phyloP scores from a whole-genome alignment of 1,140 invertebrate genomes.

The Tetramorium parvispinum region DNA sequence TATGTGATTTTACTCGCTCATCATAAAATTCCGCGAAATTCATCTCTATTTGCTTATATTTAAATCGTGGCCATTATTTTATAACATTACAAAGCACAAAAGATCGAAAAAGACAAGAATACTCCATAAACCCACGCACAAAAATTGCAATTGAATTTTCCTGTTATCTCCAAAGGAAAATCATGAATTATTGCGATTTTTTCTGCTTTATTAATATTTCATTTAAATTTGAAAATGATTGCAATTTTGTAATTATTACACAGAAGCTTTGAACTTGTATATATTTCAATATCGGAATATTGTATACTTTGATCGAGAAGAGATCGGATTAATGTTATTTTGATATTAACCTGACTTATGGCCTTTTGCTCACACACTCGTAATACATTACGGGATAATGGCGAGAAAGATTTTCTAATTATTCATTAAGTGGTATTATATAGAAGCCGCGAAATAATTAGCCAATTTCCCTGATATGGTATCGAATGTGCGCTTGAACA shows the following conservation, averaged over 20 bases:
- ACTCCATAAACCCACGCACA: neutral
- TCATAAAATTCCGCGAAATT: neutral
- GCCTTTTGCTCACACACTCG: slow-evolving; percentile 7
- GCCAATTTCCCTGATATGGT: neutral
- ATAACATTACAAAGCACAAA: neutral
- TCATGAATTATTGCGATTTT: neutral
- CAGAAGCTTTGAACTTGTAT: neutral
- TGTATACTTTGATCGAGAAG: neutral
- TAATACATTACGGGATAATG: neutral
- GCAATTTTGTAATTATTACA: slow-evolving; percentile 3
- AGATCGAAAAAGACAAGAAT: neutral
- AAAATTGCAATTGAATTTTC: neutral
- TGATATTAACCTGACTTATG: slow-evolving; percentile 18
- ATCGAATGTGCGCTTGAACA: neutral
- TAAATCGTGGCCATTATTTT: neutral
- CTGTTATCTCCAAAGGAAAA: neutral
- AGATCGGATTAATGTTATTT: slow-evolving; percentile 7
- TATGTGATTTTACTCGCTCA: neutral
- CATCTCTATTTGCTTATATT: neutral
- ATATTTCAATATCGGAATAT: neutral
- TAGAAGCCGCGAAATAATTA: slow-evolving; percentile 41
- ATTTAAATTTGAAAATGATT: neutral
- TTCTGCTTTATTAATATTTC: neutral
- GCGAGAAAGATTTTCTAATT: slow-evolving; percentile 15
- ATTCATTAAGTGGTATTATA: slow-evolving; percentile 25